A percentile compares a stretch with the other conserved stretches of the same genome.
Conservation (phyloP, 1,140 invertebrate genomes). For the Drosophila pachea region DNA sequence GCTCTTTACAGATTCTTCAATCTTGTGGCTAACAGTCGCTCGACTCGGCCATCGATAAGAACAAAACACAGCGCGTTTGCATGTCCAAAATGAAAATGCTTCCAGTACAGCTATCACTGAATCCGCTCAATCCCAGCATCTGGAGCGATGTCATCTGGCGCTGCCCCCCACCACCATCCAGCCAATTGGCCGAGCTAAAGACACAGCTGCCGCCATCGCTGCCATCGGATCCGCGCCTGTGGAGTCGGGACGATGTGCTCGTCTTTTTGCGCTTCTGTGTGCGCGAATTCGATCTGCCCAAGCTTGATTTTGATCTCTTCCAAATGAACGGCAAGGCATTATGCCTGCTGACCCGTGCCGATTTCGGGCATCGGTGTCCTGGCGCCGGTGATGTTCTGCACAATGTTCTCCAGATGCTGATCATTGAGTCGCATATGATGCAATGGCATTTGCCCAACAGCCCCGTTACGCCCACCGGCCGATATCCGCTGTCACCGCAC, state of each 20-base stretch:
- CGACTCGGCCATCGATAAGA: conserved; percentile 7
- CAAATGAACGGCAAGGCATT: conserved; percentile 99
- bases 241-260: conserved; percentile 93
- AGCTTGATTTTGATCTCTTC: conserved; percentile 95
- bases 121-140: conserved; percentile 81
- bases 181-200: conserved; percentile 90
- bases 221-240: conserved; percentile 91
- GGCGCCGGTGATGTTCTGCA: conserved; percentile 95
- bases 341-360: conserved; percentile 92
- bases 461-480: conserved; percentile 89
- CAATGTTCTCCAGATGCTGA: conserved; percentile 93
- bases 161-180: conserved; percentile 84
- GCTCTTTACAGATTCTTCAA: conserved; percentile 35
- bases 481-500: conserved; percentile 89
- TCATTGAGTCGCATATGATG: conserved; percentile 87
- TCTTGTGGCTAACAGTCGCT: conserved; percentile 35
- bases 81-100: conserved; percentile 83
- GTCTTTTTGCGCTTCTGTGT: conserved; percentile 95
- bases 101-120: conserved; percentile 83
- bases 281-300: conserved; percentile 93
- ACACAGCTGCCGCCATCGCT: conserved; percentile 89
- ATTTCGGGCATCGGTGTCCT: conserved; percentile 93
- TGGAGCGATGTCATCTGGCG: conserved; percentile 90
- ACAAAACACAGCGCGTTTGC: conserved; percentile 50
- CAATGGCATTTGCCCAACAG: conserved; percentile 89